Percentiles rank a stretch among this genome's conserved stretches.
phyloP scores from a whole-genome alignment of 2,113 vertebrate species.

The Paralichthys olivaceus region DNA sequence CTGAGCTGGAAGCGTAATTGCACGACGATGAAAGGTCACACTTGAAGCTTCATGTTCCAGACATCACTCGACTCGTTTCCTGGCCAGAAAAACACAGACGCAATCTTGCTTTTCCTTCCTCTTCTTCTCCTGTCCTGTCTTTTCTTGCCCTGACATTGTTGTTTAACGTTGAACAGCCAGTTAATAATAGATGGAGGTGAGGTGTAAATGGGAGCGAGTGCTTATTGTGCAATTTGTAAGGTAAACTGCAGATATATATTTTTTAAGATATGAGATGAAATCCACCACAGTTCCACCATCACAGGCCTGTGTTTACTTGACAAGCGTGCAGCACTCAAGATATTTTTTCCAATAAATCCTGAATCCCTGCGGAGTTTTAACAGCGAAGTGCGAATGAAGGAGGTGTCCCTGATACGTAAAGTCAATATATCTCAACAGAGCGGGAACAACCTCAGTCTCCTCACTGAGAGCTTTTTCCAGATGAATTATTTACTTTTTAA shows the following conservation, averaged over 20 bases:
- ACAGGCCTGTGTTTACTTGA: background rate
- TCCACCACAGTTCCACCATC: background rate
- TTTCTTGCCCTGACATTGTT: slow-evolving; percentile 3
- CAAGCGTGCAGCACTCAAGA: background rate
- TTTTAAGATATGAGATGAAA: slow-evolving; percentile 5
- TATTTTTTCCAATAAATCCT: slow-evolving; percentile 32
- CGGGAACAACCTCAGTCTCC: slow-evolving; percentile 16
- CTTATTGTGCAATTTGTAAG: background rate
- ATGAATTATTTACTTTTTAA: slow-evolving; percentile 28
- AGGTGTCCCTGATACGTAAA: slow-evolving; percentile 32
- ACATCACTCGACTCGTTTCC: slow-evolving; percentile 2
- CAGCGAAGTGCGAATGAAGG: slow-evolving; percentile 16
- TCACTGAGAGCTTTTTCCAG: slow-evolving; percentile 13
- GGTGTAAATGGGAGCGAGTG: background rate
- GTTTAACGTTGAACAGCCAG: slow-evolving; percentile 2
- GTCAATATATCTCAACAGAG: slow-evolving; percentile 58
- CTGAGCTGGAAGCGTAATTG: slow-evolving; percentile 24
- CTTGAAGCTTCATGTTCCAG: slow-evolving; percentile 26
- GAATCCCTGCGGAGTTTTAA: slow-evolving; percentile 19
- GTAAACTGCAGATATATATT: background rate
- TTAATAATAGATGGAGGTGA: slow-evolving; percentile 16
- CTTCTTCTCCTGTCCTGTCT: background rate
- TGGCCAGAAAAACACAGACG: background rate
- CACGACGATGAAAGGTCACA: slow-evolving; percentile 20
- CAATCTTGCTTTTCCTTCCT: background rate